Evolutionary conservation across 2,888 invertebrate species (phyloP).

Genomic region (Marasmarcha lunaedactyla): DNA sequence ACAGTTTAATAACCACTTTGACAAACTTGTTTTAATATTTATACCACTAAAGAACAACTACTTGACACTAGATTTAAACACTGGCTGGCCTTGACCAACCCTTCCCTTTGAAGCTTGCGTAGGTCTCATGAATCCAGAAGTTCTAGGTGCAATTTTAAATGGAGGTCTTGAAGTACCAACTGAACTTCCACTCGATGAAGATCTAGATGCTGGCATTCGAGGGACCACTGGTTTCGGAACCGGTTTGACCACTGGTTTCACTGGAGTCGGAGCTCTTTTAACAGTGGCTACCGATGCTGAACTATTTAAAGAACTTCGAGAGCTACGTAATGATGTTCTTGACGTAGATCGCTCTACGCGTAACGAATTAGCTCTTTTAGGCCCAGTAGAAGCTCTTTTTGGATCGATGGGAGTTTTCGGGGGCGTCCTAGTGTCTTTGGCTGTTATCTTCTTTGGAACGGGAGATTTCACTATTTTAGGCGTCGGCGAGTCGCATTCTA

Average conservation of each 20-base stretch:
- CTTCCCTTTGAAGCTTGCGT: conserved; percentile 88
- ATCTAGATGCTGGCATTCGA: conserved; percentile 56
- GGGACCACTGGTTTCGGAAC: conserved; percentile 51
- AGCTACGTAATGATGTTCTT: conserved; percentile 83
- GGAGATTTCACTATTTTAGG: conserved; percentile 49
- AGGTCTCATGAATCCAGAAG: conserved; percentile 85
- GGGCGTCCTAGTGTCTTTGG: conserved; percentile 57
- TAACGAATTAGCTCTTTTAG: conserved; percentile 50
- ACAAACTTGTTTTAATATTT: too few species aligned
- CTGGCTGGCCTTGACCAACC: conserved; percentile 36
- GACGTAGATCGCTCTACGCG: conserved; percentile 84
- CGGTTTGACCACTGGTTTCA: conserved; percentile 54
- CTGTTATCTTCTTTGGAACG: conserved; percentile 61
- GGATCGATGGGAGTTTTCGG: conserved; percentile 44
- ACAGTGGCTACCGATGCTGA: conserved; percentile 85
- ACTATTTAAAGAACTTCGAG: conserved; percentile 86
- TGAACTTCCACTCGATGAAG: conserved; percentile 60
- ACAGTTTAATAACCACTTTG: too few species aligned
- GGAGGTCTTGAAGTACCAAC: conserved; percentile 59
- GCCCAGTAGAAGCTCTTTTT: conserved; percentile 28
- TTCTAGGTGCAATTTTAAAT: conserved; percentile 41
- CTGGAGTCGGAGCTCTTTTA: conserved; percentile 72
- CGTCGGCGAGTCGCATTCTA: conserved; percentile 70
- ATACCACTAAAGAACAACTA: conserved; percentile 15
- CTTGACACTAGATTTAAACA: conserved; percentile 40